Conservation (phyloP, 1,140 invertebrate species). For the Spodoptera litura region DNA sequence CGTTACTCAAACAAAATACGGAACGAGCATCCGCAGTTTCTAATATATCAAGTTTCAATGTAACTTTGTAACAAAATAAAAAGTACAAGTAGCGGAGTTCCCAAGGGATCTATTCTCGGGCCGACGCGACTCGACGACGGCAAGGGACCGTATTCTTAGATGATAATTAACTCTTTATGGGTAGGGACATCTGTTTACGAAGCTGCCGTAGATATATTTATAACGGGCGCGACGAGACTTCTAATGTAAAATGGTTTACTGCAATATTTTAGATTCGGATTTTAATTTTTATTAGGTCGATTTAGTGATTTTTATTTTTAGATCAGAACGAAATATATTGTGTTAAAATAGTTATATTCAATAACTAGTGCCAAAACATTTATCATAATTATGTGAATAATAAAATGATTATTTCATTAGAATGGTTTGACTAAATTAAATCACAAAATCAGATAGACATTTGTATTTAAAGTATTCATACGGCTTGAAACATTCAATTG, state of each 20-base stretch:
- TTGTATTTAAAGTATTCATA: background rate
- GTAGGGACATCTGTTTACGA: slow-evolving; percentile 76
- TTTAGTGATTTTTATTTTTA: background rate
- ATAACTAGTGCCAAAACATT: background rate
- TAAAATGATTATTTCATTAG: too few species aligned
- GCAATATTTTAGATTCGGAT: slow-evolving; percentile 18
- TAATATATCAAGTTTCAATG: slow-evolving; percentile 55
- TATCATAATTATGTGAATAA: too few species aligned
- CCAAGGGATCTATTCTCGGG: slow-evolving; percentile 72
- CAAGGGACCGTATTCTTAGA: slow-evolving; percentile 74
- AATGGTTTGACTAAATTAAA: too few species aligned
- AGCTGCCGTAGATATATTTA: slow-evolving; percentile 40
- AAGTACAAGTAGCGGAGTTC: slow-evolving; percentile 59
- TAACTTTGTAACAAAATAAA: slow-evolving; percentile 62
- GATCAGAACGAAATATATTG: background rate
- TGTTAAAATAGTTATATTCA: background rate
- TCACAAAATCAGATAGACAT: too few species aligned
- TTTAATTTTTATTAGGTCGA: background rate
- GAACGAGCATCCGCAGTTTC: slow-evolving; percentile 37
- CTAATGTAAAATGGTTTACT: slow-evolving; percentile 14
- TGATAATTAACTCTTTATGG: slow-evolving; percentile 83
- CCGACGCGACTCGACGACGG: slow-evolving; percentile 18
- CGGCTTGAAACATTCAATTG: too few species aligned
- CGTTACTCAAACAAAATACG: background rate
- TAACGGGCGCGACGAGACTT: slow-evolving; percentile 7